phyloP scores from a whole-genome alignment of 1,140 invertebrate species.

The Zaprionus nigranus region DNA sequence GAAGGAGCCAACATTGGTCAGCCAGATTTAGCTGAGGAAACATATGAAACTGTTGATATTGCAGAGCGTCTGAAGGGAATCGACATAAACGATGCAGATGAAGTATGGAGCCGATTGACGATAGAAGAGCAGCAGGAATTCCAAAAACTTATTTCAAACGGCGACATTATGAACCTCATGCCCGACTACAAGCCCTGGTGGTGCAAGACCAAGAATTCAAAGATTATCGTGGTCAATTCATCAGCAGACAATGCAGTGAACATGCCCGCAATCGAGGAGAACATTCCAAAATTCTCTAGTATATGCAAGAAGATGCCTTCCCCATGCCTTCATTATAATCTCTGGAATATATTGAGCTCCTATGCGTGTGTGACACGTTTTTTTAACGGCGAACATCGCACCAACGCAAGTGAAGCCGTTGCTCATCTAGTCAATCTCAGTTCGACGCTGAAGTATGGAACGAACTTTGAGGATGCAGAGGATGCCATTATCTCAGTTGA shows the following conservation, averaged over 20 bases:
- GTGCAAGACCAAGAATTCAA: conserved; percentile 85
- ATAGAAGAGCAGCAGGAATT: conserved; percentile 89
- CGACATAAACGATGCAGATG: conserved; percentile 89
- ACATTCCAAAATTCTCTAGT: conserved; percentile 85
- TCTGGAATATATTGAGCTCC: conserved; percentile 89
- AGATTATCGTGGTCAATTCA: conserved; percentile 85
- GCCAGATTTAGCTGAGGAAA: conserved; percentile 40
- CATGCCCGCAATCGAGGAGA: conserved; percentile 52
- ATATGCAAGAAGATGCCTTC: conserved; percentile 87
- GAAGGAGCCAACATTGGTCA: conserved; percentile 83
- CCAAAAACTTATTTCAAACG: conserved; percentile 87
- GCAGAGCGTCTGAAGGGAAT: conserved; percentile 87
- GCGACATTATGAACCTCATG: conserved; percentile 87
- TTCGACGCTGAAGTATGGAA: conserved; percentile 87
- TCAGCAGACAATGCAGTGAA: conserved; percentile 34
- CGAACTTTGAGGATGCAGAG: conserved; percentile 87
- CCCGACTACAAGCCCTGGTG: conserved; percentile 91
- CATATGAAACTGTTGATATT: conserved; percentile 86
- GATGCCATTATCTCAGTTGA: conserved; percentile 87
- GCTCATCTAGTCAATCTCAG: conserved; percentile 87
- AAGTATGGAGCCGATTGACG: conserved; percentile 89
- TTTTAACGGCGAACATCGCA: conserved; percentile 89
- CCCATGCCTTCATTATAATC: conserved; percentile 88
- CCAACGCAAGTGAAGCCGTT: conserved; percentile 86
- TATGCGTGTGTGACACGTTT: conserved; percentile 88